Conservation (phyloP, 2,888 invertebrate genomes). For the Craniophora ligustri region DNA sequence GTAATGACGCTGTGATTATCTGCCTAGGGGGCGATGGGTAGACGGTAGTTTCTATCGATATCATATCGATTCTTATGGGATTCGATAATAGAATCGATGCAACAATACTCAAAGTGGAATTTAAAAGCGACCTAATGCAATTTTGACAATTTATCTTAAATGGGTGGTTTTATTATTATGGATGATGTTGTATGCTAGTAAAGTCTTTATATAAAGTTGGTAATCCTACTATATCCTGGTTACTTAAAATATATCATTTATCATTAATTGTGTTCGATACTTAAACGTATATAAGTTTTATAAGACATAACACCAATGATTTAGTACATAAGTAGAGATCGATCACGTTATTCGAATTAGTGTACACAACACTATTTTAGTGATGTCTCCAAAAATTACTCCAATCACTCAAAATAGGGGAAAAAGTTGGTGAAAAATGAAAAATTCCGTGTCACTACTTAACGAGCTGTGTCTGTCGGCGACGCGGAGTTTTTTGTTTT, state of each 20-base stretch:
- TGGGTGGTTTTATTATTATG: no score
- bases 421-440: conserved; percentile 73
- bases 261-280: no score
- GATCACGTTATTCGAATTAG: not conserved
- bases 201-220: no score
- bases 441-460: conserved; percentile 70
- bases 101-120: no score
- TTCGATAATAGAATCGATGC: conserved; percentile 6
- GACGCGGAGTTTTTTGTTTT: conserved; percentile 69
- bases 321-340: no score
- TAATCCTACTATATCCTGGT: no score
- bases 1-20: conserved; percentile 79
- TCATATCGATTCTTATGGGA: conserved; percentile 43
- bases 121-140: no score
- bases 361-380: conserved; percentile 30
- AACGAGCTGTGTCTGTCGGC: conserved; percentile 79
- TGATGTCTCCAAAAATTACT: conserved; percentile 68
- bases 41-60: conserved; percentile 20
- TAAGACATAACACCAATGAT: no score
- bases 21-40: conserved; percentile 57
- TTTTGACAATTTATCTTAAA: no score
- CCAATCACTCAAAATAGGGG: conserved; percentile 73
- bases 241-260: no score
- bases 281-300: no score
- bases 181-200: no score